Evolutionary conservation across 2,113 vertebrate species (phyloP).

Genomic region (Rynchops niger): DNA sequence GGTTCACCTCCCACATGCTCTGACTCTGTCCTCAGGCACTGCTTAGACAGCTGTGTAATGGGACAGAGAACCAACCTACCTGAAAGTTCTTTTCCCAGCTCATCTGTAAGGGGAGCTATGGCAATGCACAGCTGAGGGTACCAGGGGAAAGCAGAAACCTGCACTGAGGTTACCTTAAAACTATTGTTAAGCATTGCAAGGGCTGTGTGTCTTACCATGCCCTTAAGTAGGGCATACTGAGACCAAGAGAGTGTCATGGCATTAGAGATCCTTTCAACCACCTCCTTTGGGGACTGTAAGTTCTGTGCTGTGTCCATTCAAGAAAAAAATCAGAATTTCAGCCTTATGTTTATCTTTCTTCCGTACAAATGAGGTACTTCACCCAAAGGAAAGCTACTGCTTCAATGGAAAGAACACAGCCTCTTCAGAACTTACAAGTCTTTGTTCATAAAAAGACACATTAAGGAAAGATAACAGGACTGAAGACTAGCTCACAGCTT

Average conservation of each 20-base stretch:
- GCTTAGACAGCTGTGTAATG: neutral
- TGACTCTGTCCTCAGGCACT: neutral
- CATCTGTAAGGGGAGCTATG: neutral
- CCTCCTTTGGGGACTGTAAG: neutral
- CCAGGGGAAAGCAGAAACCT: neutral
- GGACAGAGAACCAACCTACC: neutral
- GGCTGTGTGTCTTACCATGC: neutral
- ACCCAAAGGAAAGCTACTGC: neutral
- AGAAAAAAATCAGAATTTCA: neutral
- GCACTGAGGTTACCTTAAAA: neutral
- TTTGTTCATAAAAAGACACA: neutral
- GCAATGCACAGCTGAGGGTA: neutral
- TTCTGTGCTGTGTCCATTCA: neutral
- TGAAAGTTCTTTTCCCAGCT: neutral
- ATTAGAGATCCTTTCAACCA: neutral
- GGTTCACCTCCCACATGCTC: neutral
- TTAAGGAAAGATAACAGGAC: neutral
- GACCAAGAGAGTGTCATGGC: neutral
- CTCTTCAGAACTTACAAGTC: neutral
- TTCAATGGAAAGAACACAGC: neutral
- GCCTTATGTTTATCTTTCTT: neutral
- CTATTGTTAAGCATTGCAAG: neutral
- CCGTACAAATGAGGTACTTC: neutral
- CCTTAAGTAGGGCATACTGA: neutral
- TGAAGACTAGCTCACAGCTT: neutral